These are phyloP conservation scores for Tiphia femorata DNA, from an alignment of 2,888 invertebrate genomes.

Conservation along the genomic window DNA sequence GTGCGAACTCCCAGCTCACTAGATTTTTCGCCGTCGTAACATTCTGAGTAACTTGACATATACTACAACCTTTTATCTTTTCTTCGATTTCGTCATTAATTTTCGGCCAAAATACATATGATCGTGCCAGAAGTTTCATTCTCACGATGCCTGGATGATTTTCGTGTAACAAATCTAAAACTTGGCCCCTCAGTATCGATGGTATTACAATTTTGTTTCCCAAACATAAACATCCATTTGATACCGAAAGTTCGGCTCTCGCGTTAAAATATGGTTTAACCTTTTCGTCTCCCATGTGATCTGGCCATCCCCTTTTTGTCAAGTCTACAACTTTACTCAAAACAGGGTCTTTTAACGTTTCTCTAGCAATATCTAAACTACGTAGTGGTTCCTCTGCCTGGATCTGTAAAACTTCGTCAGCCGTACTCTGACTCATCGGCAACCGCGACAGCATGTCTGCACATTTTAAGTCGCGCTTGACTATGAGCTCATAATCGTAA, in stretches of 20 bases:
- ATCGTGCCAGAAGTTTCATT: constrained; percentile 50
- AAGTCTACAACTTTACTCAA: not conserved
- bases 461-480: constrained; percentile 15
- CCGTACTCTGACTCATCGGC: constrained; percentile 3
- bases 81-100: constrained; percentile 49
- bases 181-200: not conserved
- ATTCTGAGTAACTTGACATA: constrained; percentile 44
- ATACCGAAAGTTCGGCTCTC: constrained; percentile 8
- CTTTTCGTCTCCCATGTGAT: constrained; percentile 5
- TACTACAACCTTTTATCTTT: constrained; percentile 38
- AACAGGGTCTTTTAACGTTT: not conserved
- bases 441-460: constrained; percentile 26
- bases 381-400: not conserved
- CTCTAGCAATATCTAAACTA: not conserved
- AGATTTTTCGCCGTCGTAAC: constrained; percentile 39
- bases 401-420: constrained; percentile 3
- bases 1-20: constrained; percentile 14
- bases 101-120: constrained; percentile 49
- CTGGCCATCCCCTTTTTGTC: not conserved
- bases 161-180: constrained; percentile 21
- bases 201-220: constrained; percentile 24
- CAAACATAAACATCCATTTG: constrained; percentile 12
- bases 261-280: constrained; percentile 20
- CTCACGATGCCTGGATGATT: constrained; percentile 47
- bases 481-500: constrained; percentile 31